Base-by-base conservation (phyloP, 2,797 vertebrate genomes). In the Todus mexicanus region DNA sequence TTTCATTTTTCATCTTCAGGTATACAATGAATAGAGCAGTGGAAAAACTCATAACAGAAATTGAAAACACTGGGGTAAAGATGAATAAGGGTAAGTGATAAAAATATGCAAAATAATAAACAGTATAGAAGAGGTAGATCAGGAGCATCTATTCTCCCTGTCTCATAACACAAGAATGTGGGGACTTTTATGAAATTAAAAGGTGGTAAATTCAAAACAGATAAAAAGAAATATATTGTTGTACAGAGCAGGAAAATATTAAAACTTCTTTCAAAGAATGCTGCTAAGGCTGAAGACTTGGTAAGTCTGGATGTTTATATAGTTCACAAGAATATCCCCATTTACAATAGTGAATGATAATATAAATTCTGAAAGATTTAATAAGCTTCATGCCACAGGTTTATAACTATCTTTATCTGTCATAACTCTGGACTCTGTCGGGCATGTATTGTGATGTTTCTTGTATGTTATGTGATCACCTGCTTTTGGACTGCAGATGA, bases 91-190 rank as follows among this genome's bases (percentile, higher is more conserved):
- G 47, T 77, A 72, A 37, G 43, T 6, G 89, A 95, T 95, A 89
- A 94, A 96, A 95, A 91, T 79, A 86, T 66, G 73, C 63, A 75
- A 88, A 94, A 95, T 78, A 92, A 94, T 93, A 84, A 87, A 85
- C 76, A 65, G 37, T 60, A 48, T 81, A 69, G 82, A 95, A 87
- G 57, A 78, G 25, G 38, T 72, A 89, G 65, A 94, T 93, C 87
- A 88, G 87, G 43, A 92, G 29, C 76, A 95, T 96, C 94, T 90
- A 11, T 91, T 88, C 43, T 92, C 42, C 22, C 29, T 57, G 61
- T 63, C 31, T 95, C 73, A 69, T 93, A 95, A 94, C 54, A 84
- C 26, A 75, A 72, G 54, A 91, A 86, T 78, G 63, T 89, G 47
- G 25, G 25, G 27, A 29, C 31, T 85, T 91, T 27, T 59, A 66